Evolutionary conservation across 2,888 invertebrate species (phyloP).

Genomic region (Agrotis segetum): DNA sequence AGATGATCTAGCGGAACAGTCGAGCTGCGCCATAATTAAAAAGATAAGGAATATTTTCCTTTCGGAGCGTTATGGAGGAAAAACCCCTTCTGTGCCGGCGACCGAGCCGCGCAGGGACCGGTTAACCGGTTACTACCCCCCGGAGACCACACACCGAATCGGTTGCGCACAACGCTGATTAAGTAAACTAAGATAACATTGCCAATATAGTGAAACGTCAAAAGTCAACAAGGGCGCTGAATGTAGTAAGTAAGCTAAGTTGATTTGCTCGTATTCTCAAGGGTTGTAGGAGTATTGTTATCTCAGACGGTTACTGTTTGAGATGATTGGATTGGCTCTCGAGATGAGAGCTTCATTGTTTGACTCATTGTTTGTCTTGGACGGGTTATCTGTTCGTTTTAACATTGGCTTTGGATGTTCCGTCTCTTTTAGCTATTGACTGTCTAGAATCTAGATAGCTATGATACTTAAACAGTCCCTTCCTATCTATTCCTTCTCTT

Average conservation of each 20-base stretch:
- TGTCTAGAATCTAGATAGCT: conserved; percentile 19
- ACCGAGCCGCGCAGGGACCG: conserved; percentile 74
- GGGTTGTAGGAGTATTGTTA: conserved; percentile 85
- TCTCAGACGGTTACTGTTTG: conserved; percentile 88
- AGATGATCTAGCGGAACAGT: conserved; percentile 87
- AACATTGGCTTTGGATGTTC: conserved; percentile 50
- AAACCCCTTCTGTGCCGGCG: conserved; percentile 80
- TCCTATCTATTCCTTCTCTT: conserved; percentile 3
- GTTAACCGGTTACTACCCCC: conserved; percentile 87
- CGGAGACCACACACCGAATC: conserved; percentile 83
- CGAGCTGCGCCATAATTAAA: conserved; percentile 87
- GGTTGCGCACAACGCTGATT: conserved; percentile 86
- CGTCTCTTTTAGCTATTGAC: conserved; percentile 42
- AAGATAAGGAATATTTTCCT: conserved; percentile 90
- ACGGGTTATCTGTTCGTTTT: conserved; percentile 64
- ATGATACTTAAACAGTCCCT: conserved; percentile 13
- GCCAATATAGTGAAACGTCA: conserved; percentile 86
- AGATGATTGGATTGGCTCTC: conserved; percentile 88
- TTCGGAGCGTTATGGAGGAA: conserved; percentile 71
- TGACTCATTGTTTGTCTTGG: conserved; percentile 74
- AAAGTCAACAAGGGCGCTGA: conserved; percentile 89
- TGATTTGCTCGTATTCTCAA: conserved; percentile 88
- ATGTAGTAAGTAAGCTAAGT: conserved; percentile 83
- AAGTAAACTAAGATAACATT: conserved; percentile 91
- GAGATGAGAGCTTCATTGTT: conserved; percentile 84